These are phyloP conservation scores for Nudaria mundana DNA, from an alignment of 2,888 invertebrate species.

Conservation along the genomic window DNA sequence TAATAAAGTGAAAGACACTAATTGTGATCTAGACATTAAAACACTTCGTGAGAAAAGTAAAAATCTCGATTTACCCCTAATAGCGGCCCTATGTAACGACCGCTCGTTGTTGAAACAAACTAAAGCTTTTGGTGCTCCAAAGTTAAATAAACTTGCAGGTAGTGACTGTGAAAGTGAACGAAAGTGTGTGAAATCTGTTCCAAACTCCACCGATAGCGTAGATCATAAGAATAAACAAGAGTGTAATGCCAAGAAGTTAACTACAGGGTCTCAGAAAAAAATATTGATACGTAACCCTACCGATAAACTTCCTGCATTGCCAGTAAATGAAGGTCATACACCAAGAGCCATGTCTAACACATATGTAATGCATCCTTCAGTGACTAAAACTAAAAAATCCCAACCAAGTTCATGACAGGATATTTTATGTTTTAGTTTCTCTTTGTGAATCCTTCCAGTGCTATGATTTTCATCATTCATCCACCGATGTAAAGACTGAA, in stretches of 20 bases:
- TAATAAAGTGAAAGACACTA: slow-evolving; percentile 64
- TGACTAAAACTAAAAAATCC: slow-evolving; percentile 66
- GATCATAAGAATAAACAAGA: slow-evolving; percentile 70
- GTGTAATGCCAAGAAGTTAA: slow-evolving; percentile 83
- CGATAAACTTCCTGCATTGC: slow-evolving; percentile 87
- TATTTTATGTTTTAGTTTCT: slow-evolving; percentile 32
- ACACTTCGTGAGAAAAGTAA: slow-evolving; percentile 93
- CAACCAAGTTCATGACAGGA: slow-evolving; percentile 71
- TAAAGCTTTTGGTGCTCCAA: slow-evolving; percentile 91
- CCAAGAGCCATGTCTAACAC: slow-evolving; percentile 86
- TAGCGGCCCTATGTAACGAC: slow-evolving; percentile 96
- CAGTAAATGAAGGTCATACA: slow-evolving; percentile 73
- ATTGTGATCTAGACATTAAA: slow-evolving; percentile 87
- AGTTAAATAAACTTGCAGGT: slow-evolving; percentile 70
- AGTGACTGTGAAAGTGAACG: slow-evolving; percentile 74
- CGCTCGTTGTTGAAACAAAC: slow-evolving; percentile 93
- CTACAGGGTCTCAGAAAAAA: slow-evolving; percentile 82
- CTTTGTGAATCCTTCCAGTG: slow-evolving; percentile 78
- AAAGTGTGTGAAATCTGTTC: slow-evolving; percentile 66
- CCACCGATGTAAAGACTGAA: slow-evolving; percentile 73
- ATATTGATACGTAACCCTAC: slow-evolving; percentile 85
- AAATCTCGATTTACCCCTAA: slow-evolving; percentile 94
- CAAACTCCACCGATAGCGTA: slow-evolving; percentile 71
- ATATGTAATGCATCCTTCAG: slow-evolving; percentile 82
- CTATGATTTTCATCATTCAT: slow-evolving; percentile 66